phyloP scores from a whole-genome alignment of 64 coral and sea anemone species.

The Dendronephthya gigantea region DNA sequence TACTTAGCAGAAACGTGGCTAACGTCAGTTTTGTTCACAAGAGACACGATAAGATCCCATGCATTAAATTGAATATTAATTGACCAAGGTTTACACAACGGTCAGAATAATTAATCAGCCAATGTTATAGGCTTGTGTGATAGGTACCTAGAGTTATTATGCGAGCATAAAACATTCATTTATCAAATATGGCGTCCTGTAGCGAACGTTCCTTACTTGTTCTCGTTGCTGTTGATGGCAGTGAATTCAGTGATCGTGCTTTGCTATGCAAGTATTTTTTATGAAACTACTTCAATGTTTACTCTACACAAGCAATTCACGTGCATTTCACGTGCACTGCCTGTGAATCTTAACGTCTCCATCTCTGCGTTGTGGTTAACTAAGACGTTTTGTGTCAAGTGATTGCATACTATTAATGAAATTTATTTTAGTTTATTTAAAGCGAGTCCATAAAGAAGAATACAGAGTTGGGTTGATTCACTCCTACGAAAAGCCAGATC shows the following conservation, averaged over 20 bases:
- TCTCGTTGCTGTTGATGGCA: constrained; percentile 1
- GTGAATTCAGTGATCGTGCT: background rate
- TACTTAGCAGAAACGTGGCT: too few relatives aligned
- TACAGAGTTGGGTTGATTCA: background rate
- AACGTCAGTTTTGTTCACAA: too few relatives aligned
- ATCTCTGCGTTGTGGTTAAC: too few relatives aligned
- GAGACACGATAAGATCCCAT: too few relatives aligned
- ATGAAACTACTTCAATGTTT: too few relatives aligned
- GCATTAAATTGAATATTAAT: too few relatives aligned
- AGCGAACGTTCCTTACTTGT: background rate
- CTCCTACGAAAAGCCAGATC: background rate
- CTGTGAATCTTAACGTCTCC: background rate
- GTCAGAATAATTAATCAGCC: too few relatives aligned
- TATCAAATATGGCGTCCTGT: background rate
- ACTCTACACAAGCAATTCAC: background rate
- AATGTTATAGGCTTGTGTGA: too few relatives aligned
- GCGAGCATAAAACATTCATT: background rate
- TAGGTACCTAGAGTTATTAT: too few relatives aligned
- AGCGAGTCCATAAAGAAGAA: background rate
- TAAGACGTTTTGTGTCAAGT: too few relatives aligned
- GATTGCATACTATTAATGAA: too few relatives aligned
- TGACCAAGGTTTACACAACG: too few relatives aligned
- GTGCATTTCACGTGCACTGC: background rate
- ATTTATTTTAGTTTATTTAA: background rate
- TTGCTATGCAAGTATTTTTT: background rate